Evolutionary conservation across 1,140 invertebrate genomes (phyloP), one percentile per base, ranked within the genome.

Genomic region (Goniozus legneri): DNA sequence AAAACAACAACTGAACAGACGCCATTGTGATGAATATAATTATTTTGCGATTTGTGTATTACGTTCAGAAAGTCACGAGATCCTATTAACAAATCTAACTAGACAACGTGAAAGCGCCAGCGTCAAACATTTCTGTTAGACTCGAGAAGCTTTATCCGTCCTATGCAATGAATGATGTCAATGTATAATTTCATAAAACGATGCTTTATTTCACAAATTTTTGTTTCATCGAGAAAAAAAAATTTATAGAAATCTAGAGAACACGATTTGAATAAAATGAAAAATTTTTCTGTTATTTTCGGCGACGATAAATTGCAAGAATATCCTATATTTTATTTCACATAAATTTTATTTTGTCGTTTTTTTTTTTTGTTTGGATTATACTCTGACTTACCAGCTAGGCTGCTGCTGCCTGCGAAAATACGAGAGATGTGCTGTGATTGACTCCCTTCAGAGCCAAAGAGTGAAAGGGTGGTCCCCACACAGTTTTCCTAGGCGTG

Each of bases 1-100:
- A 72, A 72, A 62, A 71, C 64, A 69, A 71, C 67, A 70, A 72
- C 69, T 72, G 64, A 72, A 72, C 66, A 67, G 66, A 68, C 69
- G 65, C 64, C 60, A 62, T 61, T 57, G 48, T 65, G 57, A 52
- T 56, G 51, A n/a, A 59, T 48, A 59, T 37, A 56, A 56, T 58
- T 48, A 57, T 54, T 50, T 46, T 58, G 62, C 50, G 52, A n/a
- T n/a, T 60, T 61, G 58, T 60, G 58, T 61, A 55, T 57, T 54
- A 36, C 52, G 57, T 53, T 54, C 56, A 56, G 44, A 60, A 52
- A 56, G 37, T 56, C 58, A 54, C 58, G 58, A 27, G n/a, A 34
- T 47, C 53, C 56, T 57, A 53, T 54, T 48, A 62, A 49, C 47
- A 4, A 54, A 31, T 60, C 45, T 45, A 63, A 42, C 50, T 48